phyloP scores from a whole-genome alignment of 2,797 vertebrate genomes.

The Antennarius maculatus region DNA sequence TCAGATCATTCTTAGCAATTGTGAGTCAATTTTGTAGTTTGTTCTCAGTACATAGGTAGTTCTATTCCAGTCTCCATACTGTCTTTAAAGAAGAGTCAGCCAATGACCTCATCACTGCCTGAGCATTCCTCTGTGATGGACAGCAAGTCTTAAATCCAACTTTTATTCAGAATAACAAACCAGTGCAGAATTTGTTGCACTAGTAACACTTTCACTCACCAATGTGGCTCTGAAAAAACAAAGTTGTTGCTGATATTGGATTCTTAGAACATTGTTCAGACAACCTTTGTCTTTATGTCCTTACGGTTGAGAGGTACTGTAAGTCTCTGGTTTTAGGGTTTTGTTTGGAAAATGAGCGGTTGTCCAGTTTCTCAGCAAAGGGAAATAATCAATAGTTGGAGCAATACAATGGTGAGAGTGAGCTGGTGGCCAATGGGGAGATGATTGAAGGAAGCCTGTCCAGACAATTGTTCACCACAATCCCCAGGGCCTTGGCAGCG shows the following conservation, averaged over 20 bases:
- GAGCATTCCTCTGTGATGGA: conserved; percentile 44
- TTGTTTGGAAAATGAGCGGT: conserved; percentile 53
- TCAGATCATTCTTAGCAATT: conserved; percentile 63
- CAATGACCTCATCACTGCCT: conserved; percentile 48
- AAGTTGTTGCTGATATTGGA: conserved; percentile 58
- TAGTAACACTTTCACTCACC: conserved; percentile 29
- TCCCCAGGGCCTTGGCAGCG: conserved; percentile 85
- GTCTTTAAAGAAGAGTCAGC: conserved; percentile 46
- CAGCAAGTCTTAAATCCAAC: conserved; percentile 52
- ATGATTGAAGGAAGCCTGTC: conserved; percentile 53
- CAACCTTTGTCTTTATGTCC: conserved; percentile 50
- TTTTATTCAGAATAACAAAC: conserved; percentile 29
- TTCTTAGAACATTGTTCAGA: conserved; percentile 50
- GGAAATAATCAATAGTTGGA: conserved; percentile 69
- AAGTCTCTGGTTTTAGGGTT: conserved; percentile 54
- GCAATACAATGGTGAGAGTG: conserved; percentile 41
- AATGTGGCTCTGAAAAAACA: conserved; percentile 46
- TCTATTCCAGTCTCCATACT: conserved; percentile 46
- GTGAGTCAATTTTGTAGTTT: conserved; percentile 66
- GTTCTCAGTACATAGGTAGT: conserved; percentile 40
- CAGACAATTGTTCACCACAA: conserved; percentile 80
- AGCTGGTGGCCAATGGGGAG: conserved; percentile 24
- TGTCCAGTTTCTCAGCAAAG: conserved; percentile 76
- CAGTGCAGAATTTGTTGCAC: conserved; percentile 41
- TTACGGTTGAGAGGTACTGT: conserved; percentile 53